Percentiles rank a stretch among this genome's conserved stretches.
Evolutionary conservation across 1,140 invertebrate species (phyloP).

Genomic region (Grapholita molesta): DNA sequence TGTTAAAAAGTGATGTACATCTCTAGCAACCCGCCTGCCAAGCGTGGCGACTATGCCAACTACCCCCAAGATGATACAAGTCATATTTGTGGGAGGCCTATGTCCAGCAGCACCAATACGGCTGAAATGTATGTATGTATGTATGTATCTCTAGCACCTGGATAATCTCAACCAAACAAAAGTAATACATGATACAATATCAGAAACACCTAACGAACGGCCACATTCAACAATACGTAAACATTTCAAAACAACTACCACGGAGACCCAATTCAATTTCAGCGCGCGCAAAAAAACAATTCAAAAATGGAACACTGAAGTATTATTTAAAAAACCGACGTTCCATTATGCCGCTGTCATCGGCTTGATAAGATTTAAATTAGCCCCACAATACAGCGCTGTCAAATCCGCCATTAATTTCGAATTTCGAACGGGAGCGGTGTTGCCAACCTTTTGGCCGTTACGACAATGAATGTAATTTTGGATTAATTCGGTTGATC

Average conservation of each 20-base stretch:
- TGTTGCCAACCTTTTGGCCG: slow-evolving; percentile 34
- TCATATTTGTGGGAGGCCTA: too few species aligned
- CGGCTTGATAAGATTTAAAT: slow-evolving; percentile 76
- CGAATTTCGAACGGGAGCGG: slow-evolving; percentile 72
- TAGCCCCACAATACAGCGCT: slow-evolving; percentile 74
- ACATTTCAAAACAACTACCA: not conserved
- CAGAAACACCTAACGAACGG: not conserved
- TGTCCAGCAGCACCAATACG: too few species aligned
- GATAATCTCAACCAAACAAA: too few species aligned
- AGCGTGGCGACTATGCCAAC: too few species aligned
- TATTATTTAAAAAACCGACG: slow-evolving; percentile 65
- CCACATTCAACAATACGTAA: not conserved
- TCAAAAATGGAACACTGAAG: slow-evolving; percentile 48
- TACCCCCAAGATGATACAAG: too few species aligned
- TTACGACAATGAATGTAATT: not conserved
- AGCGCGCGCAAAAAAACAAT: slow-evolving; percentile 30
- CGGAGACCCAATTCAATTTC: slow-evolving; percentile 5
- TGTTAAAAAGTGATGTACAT: too few species aligned
- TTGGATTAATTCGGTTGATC: not conserved
- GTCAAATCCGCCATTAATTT: slow-evolving; percentile 77
- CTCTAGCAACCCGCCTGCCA: too few species aligned
- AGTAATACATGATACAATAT: too few species aligned
- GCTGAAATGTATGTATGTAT: too few species aligned
- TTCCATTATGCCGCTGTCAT: slow-evolving; percentile 74
- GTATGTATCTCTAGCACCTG: too few species aligned